Conservation (phyloP, 2,797 vertebrate species). For the Pipistrellus pipistrellus region DNA sequence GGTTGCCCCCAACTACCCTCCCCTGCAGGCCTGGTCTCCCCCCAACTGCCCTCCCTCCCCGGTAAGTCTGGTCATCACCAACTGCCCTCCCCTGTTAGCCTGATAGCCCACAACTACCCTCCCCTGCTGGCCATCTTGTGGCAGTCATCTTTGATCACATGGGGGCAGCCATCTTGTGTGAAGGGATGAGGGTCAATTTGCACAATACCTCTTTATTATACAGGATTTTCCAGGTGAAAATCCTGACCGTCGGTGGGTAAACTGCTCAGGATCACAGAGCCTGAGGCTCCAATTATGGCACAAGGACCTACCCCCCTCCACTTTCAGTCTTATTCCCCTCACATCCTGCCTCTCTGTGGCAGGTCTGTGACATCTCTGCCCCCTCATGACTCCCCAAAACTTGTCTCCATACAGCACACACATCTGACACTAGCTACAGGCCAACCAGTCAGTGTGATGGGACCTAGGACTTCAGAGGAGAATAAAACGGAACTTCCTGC, state of each 20-base stretch:
- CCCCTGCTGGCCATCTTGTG: no score
- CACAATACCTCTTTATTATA: no score
- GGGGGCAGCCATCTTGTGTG: no score
- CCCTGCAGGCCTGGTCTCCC: no score
- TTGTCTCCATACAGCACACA: not conserved
- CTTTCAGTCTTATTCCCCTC: not conserved
- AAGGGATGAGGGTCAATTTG: no score
- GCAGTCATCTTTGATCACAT: no score
- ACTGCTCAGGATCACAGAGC: not conserved
- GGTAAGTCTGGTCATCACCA: no score
- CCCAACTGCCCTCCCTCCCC: no score
- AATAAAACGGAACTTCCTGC: not conserved
- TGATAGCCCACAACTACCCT: no score
- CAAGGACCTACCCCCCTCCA: not conserved
- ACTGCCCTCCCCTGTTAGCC: no score
- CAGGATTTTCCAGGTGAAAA: not conserved
- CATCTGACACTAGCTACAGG: not conserved
- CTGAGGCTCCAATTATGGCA: not conserved
- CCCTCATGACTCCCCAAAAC: not conserved
- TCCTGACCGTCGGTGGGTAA: not conserved
- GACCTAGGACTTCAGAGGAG: not conserved
- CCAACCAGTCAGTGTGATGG: not conserved
- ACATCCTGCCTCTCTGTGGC: not conserved
- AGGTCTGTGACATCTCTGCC: not conserved
- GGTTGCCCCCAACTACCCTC: no score